phyloP scores from a whole-genome alignment of 2,113 vertebrate genomes.

The Xenopus laevis region DNA sequence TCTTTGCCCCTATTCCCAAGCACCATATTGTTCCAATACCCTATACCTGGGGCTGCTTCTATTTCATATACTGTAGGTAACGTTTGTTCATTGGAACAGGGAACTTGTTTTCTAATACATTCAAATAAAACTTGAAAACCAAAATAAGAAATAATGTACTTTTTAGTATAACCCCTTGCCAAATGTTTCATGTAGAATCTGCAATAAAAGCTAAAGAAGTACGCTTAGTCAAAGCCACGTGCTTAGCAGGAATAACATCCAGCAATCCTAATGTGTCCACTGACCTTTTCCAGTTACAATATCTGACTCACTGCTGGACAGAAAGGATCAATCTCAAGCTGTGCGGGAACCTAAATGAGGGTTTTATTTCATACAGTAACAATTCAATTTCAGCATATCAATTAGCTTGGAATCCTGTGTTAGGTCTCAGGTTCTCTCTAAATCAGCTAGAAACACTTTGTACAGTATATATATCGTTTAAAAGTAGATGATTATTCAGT shows the following conservation, averaged over 20 bases:
- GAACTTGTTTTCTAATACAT: not conserved
- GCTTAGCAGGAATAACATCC: conserved; percentile 36
- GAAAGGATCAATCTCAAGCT: conserved; percentile 48
- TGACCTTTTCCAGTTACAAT: conserved; percentile 47
- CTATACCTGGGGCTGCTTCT: too few species aligned
- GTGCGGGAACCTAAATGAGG: conserved; percentile 39
- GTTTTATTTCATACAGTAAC: conserved; percentile 50
- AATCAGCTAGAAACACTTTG: not conserved
- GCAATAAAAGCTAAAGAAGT: conserved; percentile 29
- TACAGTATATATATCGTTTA: conserved; percentile 24
- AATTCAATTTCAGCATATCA: conserved; percentile 50
- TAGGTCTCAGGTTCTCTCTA: conserved; percentile 44
- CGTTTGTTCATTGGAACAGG: too few species aligned
- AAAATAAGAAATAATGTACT: conserved; percentile 24
- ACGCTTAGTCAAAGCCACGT: conserved; percentile 18
- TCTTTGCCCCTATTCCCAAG: too few species aligned
- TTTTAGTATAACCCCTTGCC: not conserved
- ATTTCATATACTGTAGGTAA: too few species aligned
- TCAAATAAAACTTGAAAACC: not conserved
- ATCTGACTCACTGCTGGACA: conserved; percentile 24
- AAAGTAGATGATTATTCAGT: too few species aligned
- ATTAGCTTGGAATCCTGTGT: conserved; percentile 52
- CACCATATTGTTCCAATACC: too few species aligned
- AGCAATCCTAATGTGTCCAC: conserved; percentile 25
- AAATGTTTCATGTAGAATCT: conserved; percentile 13